Evolutionary conservation across 2,113 vertebrate genomes (phyloP), one percentile per base, ranked within the genome.

Genomic region (Mirza zaza): DNA sequence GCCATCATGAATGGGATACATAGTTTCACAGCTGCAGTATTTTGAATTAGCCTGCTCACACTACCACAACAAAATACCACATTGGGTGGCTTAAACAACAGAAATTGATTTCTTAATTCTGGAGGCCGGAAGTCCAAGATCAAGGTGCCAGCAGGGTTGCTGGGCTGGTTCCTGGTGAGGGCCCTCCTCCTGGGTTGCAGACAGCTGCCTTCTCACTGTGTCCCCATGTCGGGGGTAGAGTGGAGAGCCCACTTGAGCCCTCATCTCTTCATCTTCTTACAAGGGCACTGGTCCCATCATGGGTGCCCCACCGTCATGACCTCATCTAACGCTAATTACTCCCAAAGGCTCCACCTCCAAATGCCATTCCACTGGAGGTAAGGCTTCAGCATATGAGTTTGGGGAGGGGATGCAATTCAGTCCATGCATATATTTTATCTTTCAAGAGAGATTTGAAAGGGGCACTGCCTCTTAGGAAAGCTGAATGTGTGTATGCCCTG

Each of bases 151-250:
- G 57, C 11, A 55, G 55, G 55, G 7, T 57, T 57, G 55, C 2
- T 6, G 45, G 27, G 14, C 29, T 1, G 13, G 42, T 55, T 61
- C 12, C 36, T 42, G 55, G 57, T 0, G 8, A 10, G n/a, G 21
- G 17, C 21, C 8, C n/a, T 11, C 27, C 59, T 75, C 45, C 21
- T 32, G 36, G 57, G 57, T 42, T 20, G 12, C 29, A 45, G 77
- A 18, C 7, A 12, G 48, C 32, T 13, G 3, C 48, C 32, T 52
- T 63, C 68, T n/a, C 8, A 3, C 10, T 0, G 2, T 3, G 21
- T 23, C 14, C 29, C 36, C 29, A 42, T 3, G 1, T 0, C 15
- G 27, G 25, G 76, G 25, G 5, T 25, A 27, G 32, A 8, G 6
- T 20, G 55, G 55, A 59, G 36, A 8, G 63, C 55, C 29, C 8